Evolutionary conservation across 2,113 vertebrate genomes (phyloP).

Genomic region (Triplophysa dalaica): DNA sequence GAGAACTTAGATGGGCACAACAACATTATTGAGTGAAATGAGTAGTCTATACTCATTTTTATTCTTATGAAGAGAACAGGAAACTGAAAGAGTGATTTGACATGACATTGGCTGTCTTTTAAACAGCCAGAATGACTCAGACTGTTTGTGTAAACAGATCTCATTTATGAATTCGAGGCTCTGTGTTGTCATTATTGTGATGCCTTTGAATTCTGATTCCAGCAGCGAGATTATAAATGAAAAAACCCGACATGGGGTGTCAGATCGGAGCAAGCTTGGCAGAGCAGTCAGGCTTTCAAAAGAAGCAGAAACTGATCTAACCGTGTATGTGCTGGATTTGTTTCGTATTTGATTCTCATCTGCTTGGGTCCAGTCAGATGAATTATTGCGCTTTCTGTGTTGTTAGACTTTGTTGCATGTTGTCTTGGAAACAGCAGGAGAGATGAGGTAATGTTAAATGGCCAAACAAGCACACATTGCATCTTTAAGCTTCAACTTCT

Average conservation of each 20-base stretch:
- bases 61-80: too few species aligned
- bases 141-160: conserved; percentile 16
- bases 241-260: not conserved
- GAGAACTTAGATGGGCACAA: not conserved
- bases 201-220: conserved; percentile 6
- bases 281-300: not conserved
- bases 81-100: not conserved
- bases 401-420: not conserved
- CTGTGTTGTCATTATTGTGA: not conserved
- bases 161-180: conserved; percentile 20
- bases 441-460: not conserved
- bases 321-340: not conserved
- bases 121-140: not conserved
- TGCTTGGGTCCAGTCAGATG: too few species aligned
- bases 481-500: too few species aligned
- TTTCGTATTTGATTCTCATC: not conserved
- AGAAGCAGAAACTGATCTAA: not conserved
- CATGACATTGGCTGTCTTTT: conserved; percentile 7
- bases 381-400: too few species aligned
- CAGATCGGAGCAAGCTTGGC: not conserved
- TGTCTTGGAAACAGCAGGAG: not conserved
- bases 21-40: not conserved
- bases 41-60: not conserved
- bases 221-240: conserved; percentile 22
- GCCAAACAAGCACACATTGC: too few species aligned